Conservation (phyloP, 2,797 vertebrate genomes). For the Amblyopsis hoosieri region DNA sequence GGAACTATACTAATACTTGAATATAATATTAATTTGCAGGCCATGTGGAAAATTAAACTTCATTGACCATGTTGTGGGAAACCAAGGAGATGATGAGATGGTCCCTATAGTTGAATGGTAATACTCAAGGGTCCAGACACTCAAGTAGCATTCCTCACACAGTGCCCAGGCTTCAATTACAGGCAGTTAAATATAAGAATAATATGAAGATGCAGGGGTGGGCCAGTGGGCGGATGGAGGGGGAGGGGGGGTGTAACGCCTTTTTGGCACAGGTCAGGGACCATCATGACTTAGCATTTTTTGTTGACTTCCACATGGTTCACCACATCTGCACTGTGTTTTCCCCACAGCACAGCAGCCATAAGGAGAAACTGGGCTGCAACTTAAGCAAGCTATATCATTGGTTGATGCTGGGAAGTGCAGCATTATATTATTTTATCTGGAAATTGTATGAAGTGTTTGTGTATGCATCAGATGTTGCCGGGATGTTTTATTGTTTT, state of each 20-base stretch:
- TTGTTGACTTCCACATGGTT: conserved; percentile 16
- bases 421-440: background rate
- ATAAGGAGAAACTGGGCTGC: conserved; percentile 39
- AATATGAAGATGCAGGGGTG: background rate
- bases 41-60: conserved; percentile 82
- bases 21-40: conserved; percentile 61
- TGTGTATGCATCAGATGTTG: too few species aligned
- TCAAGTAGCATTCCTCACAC: background rate
- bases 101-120: conserved; percentile 89
- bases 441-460: background rate
- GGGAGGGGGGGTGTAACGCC: conserved; percentile 40
- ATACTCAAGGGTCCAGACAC: conserved; percentile 26
- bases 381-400: conserved; percentile 43
- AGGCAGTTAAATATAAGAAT: background rate
- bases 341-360: conserved; percentile 6
- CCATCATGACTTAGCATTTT: conserved; percentile 68
- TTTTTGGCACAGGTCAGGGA: conserved; percentile 18
- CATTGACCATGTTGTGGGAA: conserved; percentile 94
- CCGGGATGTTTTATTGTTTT: too few species aligned
- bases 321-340: conserved; percentile 72
- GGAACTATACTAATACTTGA: background rate
- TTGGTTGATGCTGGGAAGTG: conserved; percentile 40
- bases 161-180: background rate
- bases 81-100: conserved; percentile 93
- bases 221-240: background rate